Conservation (phyloP, 2,888 invertebrate species). For the Ophraella communa region DNA sequence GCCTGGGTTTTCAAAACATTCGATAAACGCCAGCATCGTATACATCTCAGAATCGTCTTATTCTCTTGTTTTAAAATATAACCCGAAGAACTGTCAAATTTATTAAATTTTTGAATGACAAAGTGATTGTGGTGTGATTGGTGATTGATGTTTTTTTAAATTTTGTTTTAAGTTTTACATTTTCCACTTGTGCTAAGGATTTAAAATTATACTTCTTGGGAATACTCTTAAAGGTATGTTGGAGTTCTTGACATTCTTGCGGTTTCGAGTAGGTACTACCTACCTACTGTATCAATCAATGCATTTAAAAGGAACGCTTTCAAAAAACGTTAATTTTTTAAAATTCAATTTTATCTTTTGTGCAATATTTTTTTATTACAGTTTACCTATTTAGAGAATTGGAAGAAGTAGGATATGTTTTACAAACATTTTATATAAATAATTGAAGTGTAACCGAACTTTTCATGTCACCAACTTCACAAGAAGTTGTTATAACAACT, state of each 20-base stretch:
- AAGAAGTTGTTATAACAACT: no score
- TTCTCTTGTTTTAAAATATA: conserved; percentile 3
- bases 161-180: conserved; percentile 21
- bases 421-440: no score
- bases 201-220: conserved; percentile 9
- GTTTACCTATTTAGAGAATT: no score
- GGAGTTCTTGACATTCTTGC: conserved; percentile 11
- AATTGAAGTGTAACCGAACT: no score
- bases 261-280: not conserved
- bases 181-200: conserved; percentile 20
- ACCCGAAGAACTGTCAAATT: conserved; percentile 7
- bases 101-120: conserved; percentile 20
- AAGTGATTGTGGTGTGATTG: conserved; percentile 26
- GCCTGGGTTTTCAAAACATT: conserved; percentile 42
- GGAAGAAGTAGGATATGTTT: no score
- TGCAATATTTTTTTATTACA: no score
- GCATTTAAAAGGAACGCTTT: not conserved
- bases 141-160: conserved; percentile 24
- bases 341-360: no score
- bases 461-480: no score
- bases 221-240: conserved; percentile 20
- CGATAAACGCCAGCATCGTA: conserved; percentile 17
- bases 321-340: not conserved
- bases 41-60: conserved; percentile 7
- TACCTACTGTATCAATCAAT: not conserved